Evolutionary conservation across 2,797 vertebrate species (phyloP).

Genomic region (Semotilus atromaculatus): DNA sequence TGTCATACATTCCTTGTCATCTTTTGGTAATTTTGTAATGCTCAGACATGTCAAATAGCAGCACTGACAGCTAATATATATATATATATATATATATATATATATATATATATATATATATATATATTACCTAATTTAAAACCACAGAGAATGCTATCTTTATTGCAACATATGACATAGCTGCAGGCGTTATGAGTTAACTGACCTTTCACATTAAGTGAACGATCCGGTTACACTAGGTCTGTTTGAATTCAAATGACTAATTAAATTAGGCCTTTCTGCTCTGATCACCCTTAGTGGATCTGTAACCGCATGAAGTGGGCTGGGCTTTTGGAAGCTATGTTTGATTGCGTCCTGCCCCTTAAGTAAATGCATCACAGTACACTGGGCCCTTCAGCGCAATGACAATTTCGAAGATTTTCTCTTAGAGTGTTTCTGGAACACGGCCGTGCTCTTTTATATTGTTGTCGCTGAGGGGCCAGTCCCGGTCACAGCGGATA

Average conservation of each 20-base stretch:
- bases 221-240: slow-evolving; percentile 76
- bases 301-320: slow-evolving; percentile 63
- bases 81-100: no score
- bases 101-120: no score
- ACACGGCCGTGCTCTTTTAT: slow-evolving; percentile 63
- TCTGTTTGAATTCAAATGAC: slow-evolving; percentile 78
- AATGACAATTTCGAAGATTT: slow-evolving; percentile 67
- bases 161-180: slow-evolving; percentile 66
- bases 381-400: slow-evolving; percentile 65
- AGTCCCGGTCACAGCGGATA: slow-evolving; percentile 64
- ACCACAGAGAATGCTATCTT: slow-evolving; percentile 61
- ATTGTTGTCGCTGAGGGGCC: slow-evolving; percentile 61
- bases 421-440: slow-evolving; percentile 67
- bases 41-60: slow-evolving; percentile 8
- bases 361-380: slow-evolving; percentile 63
- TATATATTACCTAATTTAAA: slow-evolving; percentile 36
- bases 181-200: slow-evolving; percentile 74
- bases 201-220: slow-evolving; percentile 81
- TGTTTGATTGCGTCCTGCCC: slow-evolving; percentile 34
- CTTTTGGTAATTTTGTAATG: slow-evolving; percentile 25
- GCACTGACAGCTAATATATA: neutral
- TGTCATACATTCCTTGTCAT: slow-evolving; percentile 21
- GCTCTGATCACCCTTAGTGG: slow-evolving; percentile 70
- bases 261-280: slow-evolving; percentile 77
- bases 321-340: slow-evolving; percentile 51